A percentile compares a stretch with the other conserved stretches of the same genome.
Conservation (phyloP, 37 sponge, comb jelly and placozoan species). For the Eunapius fragilis region DNA sequence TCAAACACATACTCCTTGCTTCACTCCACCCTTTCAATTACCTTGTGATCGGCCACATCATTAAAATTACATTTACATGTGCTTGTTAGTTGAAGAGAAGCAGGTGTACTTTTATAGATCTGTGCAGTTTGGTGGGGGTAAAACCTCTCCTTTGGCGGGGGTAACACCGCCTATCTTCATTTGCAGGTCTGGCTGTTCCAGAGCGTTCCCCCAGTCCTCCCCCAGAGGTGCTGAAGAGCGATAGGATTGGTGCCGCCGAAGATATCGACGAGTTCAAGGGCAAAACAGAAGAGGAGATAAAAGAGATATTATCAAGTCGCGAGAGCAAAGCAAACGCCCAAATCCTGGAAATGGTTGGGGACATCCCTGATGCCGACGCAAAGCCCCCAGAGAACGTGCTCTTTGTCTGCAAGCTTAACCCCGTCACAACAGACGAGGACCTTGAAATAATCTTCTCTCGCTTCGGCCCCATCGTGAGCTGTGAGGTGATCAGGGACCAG, state of each 20-base stretch:
- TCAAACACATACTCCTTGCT: no score
- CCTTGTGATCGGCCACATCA: no score
- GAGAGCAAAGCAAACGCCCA: conserved; percentile 89
- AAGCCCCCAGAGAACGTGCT: conserved; percentile 97
- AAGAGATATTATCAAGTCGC: conserved; percentile 60
- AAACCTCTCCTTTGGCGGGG: no score
- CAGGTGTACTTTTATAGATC: no score
- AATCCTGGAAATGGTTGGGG: conserved; percentile 96
- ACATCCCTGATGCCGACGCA: conserved; percentile 97
- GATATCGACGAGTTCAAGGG: conserved; percentile 91
- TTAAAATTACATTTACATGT: no score
- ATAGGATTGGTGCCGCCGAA: conserved; percentile 89
- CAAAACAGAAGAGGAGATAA: conserved; percentile 76
- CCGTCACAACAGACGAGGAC: conserved; percentile 94
- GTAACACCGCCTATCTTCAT: no score
- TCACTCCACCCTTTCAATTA: no score
- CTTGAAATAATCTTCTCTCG: conserved; percentile 97
- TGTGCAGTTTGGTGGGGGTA: no score
- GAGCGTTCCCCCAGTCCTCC: conserved; percentile 88
- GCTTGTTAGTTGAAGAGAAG: no score
- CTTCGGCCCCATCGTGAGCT: conserved; percentile 91
- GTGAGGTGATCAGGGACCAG: conserved; percentile 96
- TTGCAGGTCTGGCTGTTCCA: conserved; percentile 55
- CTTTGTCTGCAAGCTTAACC: conserved; percentile 98
- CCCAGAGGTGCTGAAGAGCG: conserved; percentile 37